A percentile compares a stretch with the other conserved stretches of the same genome.
These are phyloP conservation scores for Hemibagrus guttatus DNA, from an alignment of 2,797 vertebrate genomes.

Conservation along the genomic window DNA sequence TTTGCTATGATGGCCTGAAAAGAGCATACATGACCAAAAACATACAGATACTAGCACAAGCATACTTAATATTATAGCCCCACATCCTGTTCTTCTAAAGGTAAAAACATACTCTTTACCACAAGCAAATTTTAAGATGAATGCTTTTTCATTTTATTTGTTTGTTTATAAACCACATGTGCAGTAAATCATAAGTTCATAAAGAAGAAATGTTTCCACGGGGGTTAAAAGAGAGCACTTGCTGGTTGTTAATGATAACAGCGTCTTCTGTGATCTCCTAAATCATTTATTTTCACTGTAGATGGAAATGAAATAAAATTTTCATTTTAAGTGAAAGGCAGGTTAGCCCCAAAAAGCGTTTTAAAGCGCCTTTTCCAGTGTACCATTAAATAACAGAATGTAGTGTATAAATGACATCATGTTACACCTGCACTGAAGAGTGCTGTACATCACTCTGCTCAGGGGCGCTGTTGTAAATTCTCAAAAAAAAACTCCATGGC, in stretches of 20 bases:
- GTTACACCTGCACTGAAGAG: not conserved
- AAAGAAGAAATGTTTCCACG: not conserved
- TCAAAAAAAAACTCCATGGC: too few species aligned
- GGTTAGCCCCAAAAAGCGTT: too few species aligned
- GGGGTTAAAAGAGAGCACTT: not conserved
- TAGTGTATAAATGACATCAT: not conserved
- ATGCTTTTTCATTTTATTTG: not conserved
- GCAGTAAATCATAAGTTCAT: not conserved
- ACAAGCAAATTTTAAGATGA: not conserved
- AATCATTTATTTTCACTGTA: not conserved
- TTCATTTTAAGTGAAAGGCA: constrained; percentile 5
- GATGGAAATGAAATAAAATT: not conserved
- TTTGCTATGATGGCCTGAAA: not conserved
- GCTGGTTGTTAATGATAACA: not conserved
- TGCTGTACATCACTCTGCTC: too few species aligned
- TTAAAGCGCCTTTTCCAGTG: too few species aligned
- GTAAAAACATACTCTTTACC: not conserved
- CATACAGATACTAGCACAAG: not conserved
- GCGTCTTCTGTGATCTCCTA: not conserved
- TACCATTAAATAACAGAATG: not conserved
- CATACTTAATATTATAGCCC: not conserved
- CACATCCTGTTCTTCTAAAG: not conserved
- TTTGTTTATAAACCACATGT: not conserved
- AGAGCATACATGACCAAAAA: not conserved
- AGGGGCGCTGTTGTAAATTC: too few species aligned